phyloP scores from a whole-genome alignment of 2,888 invertebrate species.

The Meandrusa payeni region DNA sequence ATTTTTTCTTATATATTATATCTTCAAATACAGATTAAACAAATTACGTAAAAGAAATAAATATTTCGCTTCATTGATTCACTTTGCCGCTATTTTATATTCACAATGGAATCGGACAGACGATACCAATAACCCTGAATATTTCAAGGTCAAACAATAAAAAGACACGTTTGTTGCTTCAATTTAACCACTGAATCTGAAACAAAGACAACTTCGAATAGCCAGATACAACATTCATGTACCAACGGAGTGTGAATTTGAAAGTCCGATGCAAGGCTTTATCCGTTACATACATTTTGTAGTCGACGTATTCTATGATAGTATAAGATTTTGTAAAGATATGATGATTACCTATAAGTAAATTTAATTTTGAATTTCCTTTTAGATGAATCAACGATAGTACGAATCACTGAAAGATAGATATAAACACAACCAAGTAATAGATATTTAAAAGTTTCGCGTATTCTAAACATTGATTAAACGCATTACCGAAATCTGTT shows the following conservation, averaged over 20 bases:
- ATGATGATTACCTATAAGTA: no score
- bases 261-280: constrained; percentile 11
- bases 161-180: constrained; percentile 1
- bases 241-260: constrained; percentile 2
- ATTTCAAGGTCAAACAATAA: constrained; percentile 14
- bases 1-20: no score
- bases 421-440: constrained; percentile 7
- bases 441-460: constrained; percentile 7
- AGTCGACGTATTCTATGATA: no score
- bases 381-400: constrained; percentile 7
- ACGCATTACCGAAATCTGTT: constrained; percentile 49
- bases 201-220: constrained; percentile 7
- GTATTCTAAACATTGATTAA: constrained; percentile 31
- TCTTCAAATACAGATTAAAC: no score
- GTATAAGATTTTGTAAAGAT: no score
- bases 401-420: constrained; percentile 1
- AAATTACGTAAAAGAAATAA: no score
- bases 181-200: constrained; percentile 6
- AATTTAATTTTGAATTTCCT: not conserved
- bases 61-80: no score
- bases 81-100: not conserved
- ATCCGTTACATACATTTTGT: no score
- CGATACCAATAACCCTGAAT: not conserved
- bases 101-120: not conserved
- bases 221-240: constrained; percentile 1